Percentiles rank a stretch among this genome's conserved stretches.
Evolutionary conservation across 1,140 invertebrate species (phyloP).

Genomic region (Centruroides sculpturatus): DNA sequence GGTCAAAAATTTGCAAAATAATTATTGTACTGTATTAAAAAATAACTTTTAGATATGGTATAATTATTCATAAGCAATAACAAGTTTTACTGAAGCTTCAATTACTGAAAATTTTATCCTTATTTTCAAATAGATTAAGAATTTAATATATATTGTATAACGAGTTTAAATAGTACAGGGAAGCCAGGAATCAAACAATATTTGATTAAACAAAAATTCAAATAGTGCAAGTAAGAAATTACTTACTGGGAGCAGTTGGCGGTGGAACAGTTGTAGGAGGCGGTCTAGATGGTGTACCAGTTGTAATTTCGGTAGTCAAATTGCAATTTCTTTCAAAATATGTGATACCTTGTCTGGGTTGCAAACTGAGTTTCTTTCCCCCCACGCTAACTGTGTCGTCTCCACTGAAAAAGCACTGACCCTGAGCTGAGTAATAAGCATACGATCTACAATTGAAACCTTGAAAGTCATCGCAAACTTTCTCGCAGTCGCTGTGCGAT

Average conservation of each 20-base stretch:
- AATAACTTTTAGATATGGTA: no score
- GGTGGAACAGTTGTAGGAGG: conserved; percentile 1
- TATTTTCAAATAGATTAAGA: no score
- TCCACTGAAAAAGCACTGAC: conserved; percentile 33
- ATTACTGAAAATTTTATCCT: no score
- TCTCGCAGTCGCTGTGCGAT: conserved; percentile 28
- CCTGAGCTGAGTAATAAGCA: conserved; percentile 30
- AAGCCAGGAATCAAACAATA: no score
- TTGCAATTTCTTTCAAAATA: conserved; percentile 31
- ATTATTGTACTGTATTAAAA: no score
- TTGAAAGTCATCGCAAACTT: conserved; percentile 26
- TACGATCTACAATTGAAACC: conserved; percentile 32
- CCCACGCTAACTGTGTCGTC: conserved; percentile 21
- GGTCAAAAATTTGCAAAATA: no score
- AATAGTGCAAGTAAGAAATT: background rate
- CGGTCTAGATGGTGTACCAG: background rate
- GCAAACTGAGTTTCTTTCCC: conserved; percentile 17
- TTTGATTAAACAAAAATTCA: no score
- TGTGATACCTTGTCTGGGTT: conserved; percentile 29
- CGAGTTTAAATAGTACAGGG: no score
- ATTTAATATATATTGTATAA: no score
- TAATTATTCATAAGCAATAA: no score
- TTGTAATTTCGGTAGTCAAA: background rate
- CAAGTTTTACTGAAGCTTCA: no score
- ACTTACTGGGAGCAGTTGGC: background rate